phyloP scores from a whole-genome alignment of 2,888 invertebrate genomes.

The Peribatodes rhomboidaria region DNA sequence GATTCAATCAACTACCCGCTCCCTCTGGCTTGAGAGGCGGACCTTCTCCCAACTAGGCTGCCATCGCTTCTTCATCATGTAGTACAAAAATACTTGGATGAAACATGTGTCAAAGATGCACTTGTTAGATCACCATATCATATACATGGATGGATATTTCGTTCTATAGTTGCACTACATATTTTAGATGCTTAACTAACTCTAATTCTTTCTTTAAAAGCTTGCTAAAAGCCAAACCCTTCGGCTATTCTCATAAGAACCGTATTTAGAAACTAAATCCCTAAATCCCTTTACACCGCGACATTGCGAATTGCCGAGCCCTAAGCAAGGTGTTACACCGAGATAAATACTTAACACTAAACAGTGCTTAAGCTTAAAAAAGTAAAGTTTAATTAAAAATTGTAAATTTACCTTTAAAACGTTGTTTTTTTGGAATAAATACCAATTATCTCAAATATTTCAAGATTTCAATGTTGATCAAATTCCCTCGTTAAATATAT shows the following conservation, averaged over 20 bases:
- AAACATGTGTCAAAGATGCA: no score
- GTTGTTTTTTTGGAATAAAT: no score
- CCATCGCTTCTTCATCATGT: no score
- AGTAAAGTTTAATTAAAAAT: background rate
- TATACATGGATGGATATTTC: no score
- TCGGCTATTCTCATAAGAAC: conserved; percentile 20
- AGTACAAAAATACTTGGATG: no score
- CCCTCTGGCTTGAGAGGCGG: no score
- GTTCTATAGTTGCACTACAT: background rate
- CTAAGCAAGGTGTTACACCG: conserved; percentile 11
- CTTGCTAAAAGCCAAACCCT: conserved; percentile 16
- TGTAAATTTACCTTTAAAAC: background rate
- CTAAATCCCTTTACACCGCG: conserved; percentile 42
- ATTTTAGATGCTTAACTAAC: background rate
- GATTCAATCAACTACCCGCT: no score
- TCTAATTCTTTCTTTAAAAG: conserved; percentile 18
- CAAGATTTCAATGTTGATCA: no score
- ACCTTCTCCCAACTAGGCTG: no score
- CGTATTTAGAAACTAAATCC: conserved; percentile 41
- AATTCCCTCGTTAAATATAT: no score
- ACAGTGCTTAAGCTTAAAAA: conserved; percentile 6
- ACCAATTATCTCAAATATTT: no score
- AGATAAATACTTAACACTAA: background rate
- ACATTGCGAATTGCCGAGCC: conserved; percentile 41
- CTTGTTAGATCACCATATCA: no score